phyloP scores from a whole-genome alignment of 2,888 invertebrate species.

The Pachydiplax longipennis region DNA sequence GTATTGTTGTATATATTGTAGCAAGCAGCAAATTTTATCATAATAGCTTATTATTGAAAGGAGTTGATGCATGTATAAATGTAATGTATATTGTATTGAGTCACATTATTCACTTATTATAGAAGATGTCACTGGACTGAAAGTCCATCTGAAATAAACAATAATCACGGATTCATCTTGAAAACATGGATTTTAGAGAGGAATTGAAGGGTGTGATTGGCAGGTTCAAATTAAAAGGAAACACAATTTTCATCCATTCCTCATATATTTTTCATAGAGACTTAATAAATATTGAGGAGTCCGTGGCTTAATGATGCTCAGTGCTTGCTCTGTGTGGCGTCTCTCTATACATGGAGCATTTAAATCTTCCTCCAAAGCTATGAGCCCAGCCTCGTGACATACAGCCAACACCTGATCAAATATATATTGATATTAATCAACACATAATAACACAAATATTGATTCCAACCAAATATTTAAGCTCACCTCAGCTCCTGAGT shows the following conservation, averaged over 20 bases:
- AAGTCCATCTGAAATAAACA: too few relatives aligned
- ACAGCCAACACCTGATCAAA: constrained; percentile 69
- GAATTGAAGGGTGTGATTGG: too few relatives aligned
- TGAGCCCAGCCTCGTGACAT: constrained; percentile 90
- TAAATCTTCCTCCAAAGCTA: constrained; percentile 80
- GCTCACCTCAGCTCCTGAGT: constrained; percentile 91
- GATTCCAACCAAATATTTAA: constrained; percentile 54
- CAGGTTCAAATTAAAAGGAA: too few relatives aligned
- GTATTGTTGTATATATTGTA: too few relatives aligned
- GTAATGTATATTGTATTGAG: too few relatives aligned
- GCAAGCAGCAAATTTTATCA: too few relatives aligned
- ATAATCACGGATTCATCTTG: too few relatives aligned
- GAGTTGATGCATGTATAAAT: too few relatives aligned
- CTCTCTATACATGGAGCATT: constrained; percentile 68
- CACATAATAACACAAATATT: not conserved
- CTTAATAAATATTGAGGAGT: constrained; percentile 75
- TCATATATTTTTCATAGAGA: constrained; percentile 73
- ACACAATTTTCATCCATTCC: not conserved
- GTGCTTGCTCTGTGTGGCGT: constrained; percentile 77
- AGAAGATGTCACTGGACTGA: too few relatives aligned
- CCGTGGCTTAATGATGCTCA: constrained; percentile 76
- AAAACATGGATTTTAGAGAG: too few relatives aligned
- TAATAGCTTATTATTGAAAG: too few relatives aligned
- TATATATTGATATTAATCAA: not conserved
- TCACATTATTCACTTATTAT: too few relatives aligned